Evolutionary conservation across 2,888 invertebrate genomes (phyloP).

Genomic region (Lapara coniferarum): DNA sequence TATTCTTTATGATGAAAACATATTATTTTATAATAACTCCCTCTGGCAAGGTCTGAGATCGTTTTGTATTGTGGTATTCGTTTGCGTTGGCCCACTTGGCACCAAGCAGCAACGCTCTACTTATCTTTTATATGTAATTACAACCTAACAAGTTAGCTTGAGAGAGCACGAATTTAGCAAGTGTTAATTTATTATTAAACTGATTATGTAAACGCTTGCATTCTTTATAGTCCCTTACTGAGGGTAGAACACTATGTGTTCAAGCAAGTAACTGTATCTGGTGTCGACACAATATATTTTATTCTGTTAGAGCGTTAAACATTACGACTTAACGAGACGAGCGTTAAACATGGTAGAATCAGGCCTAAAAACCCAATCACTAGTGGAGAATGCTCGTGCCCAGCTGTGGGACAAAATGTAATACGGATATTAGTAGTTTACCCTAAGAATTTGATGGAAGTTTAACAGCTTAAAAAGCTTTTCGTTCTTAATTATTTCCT

Average conservation of each 20-base stretch:
- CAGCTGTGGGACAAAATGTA: too few relatives aligned
- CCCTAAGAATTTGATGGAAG: too few relatives aligned
- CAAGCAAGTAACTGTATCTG: neutral
- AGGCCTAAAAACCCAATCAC: too few relatives aligned
- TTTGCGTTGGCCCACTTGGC: conserved; percentile 44
- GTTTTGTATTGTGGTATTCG: conserved; percentile 44
- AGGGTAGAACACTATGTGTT: neutral
- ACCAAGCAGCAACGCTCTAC: conserved; percentile 56
- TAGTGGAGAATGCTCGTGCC: too few relatives aligned
- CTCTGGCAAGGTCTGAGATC: conserved; percentile 33
- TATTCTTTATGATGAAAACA: conserved; percentile 8
- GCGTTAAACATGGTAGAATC: too few relatives aligned
- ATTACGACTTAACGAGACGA: too few relatives aligned
- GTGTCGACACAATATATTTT: neutral
- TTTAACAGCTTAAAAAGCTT: neutral
- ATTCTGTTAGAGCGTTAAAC: too few relatives aligned
- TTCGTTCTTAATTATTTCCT: neutral
- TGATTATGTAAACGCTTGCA: conserved; percentile 32
- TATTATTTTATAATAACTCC: conserved; percentile 19
- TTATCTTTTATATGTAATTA: conserved; percentile 51
- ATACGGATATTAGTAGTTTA: too few relatives aligned
- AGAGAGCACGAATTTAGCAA: conserved; percentile 43
- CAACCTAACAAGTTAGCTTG: conserved; percentile 46
- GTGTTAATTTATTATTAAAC: conserved; percentile 44
- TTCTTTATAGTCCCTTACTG: conserved; percentile 8